Conservation (phyloP, 2,888 invertebrate genomes). For the Oligia strigilis region DNA sequence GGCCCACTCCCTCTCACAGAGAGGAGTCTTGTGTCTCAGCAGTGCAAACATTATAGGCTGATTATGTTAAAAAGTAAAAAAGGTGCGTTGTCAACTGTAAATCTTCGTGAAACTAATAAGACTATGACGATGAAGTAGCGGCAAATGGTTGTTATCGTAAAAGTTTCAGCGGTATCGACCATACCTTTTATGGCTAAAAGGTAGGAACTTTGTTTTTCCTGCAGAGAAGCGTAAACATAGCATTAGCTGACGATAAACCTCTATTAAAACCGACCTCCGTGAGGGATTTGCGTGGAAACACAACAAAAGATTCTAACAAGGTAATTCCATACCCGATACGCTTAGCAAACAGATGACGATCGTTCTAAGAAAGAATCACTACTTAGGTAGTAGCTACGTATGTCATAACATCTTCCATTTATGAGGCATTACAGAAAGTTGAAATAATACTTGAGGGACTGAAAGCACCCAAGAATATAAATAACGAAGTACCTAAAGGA, state of each 20-base stretch:
- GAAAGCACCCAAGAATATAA: neutral
- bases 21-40: neutral
- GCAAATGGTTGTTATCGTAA: constrained; percentile 51
- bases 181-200: constrained; percentile 23
- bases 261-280: constrained; percentile 6
- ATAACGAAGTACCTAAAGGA: neutral
- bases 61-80: constrained; percentile 20
- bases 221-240: constrained; percentile 21
- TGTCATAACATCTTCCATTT: constrained; percentile 8
- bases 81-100: constrained; percentile 32
- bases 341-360: constrained; percentile 4
- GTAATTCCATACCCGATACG: constrained; percentile 14
- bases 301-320: constrained; percentile 28
- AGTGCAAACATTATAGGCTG: neutral
- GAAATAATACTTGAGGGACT: neutral
- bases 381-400: neutral
- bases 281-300: constrained; percentile 12
- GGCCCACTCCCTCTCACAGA: neutral
- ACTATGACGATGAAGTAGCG: constrained; percentile 37
- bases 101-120: constrained; percentile 35
- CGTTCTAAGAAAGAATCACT: constrained; percentile 1
- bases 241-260: constrained; percentile 37
- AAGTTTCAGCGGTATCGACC: constrained; percentile 38
- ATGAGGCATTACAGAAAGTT: neutral
- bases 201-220: constrained; percentile 38